Base-by-base conservation (phyloP, 2,888 invertebrate genomes). In the Euplagia quadripunctaria region DNA sequence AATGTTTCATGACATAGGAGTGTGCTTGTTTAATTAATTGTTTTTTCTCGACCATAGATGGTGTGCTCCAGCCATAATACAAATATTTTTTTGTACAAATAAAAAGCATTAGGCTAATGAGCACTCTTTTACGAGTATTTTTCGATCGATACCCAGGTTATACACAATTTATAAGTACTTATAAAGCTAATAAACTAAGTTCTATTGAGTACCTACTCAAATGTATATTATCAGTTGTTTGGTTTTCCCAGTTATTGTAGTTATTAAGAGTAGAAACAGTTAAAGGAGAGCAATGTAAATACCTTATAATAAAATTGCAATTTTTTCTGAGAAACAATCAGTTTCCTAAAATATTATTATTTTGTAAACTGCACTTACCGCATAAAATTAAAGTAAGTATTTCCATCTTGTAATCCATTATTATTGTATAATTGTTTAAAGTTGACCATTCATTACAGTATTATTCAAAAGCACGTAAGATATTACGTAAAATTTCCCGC, bases 311-410 rank as follows among this genome's bases (percentile, higher is more conserved):
- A 5, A 14, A 31, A 31, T 0, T 11, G 4, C 11, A 9, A 31
- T 31, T 31, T 58, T 58, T 58, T 58, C 4, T 46, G 43, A 46
- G 11, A 58, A 51, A 14, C 14, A 6, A 5, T n/a, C 9, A 41
- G 14, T 46, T 31, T 51, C 41, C 17, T 52, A 4, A 49, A 49
- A 49, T 43, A 1, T 31, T 51, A 49, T 49, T 49, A 31, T 31
- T 31, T 31, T 64, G 16, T 49, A 65, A 68, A 61, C 43, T 64
- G 46, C 64, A 93, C 95, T 94, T 88, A 95, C 95, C 94, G 84
- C 91, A 93, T 81, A 94, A 85, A 82, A 94, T 79, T 73, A 95
- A 86, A 87, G 89, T 89, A 85, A 94, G 84, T 81, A 89, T 82
- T 84, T 89, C 90, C 93, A 94, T 94, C 84, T 84, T 90, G 77